These are phyloP conservation scores for Papilio gigon DNA, from an alignment of 2,888 invertebrate genomes.

Conservation along the genomic window DNA sequence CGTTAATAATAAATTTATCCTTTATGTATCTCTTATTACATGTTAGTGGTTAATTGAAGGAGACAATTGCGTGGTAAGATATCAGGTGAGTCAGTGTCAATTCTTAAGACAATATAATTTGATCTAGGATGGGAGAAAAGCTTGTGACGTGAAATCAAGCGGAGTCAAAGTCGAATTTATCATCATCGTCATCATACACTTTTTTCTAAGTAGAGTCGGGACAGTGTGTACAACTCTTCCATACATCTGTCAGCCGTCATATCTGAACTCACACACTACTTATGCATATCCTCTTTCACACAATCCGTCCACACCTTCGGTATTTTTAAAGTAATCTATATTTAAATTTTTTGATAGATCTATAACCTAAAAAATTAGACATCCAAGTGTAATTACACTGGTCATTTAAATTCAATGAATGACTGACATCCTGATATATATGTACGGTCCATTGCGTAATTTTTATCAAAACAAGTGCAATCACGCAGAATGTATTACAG, in stretches of 20 bases:
- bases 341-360: background rate
- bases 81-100: background rate
- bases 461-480: conserved; percentile 7
- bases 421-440: background rate
- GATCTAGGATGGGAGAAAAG: no score
- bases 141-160: no score
- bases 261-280: no score
- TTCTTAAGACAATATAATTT: background rate
- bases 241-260: no score
- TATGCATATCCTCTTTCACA: no score
- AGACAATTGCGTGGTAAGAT: background rate
- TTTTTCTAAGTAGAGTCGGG: no score
- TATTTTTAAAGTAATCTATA: no score
- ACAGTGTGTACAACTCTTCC: no score
- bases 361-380: background rate
- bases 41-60: background rate
- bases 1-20: background rate
- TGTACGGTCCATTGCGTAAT: background rate
- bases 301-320: no score
- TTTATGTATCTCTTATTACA: background rate
- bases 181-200: no score
- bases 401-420: background rate
- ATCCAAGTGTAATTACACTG: background rate
- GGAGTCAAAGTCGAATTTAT: no score
- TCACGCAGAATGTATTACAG: background rate